Evolutionary conservation across 2,888 invertebrate genomes (phyloP).

Genomic region (Cynaeus angustus): DNA sequence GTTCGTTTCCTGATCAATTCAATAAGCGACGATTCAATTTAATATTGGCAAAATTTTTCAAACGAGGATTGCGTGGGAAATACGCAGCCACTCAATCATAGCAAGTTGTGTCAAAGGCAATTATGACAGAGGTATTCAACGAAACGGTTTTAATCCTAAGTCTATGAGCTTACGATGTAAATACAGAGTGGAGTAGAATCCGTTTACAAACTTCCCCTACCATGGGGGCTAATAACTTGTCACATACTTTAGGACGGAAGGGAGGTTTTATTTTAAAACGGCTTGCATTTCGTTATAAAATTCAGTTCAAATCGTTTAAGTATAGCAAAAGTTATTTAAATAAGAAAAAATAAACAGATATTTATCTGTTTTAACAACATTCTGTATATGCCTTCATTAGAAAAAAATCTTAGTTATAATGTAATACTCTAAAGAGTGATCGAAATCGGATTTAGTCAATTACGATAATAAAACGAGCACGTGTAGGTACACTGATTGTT

Average conservation of each 20-base stretch:
- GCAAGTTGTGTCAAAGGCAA: constrained; percentile 18
- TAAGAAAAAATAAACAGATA: no score
- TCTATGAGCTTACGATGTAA: constrained; percentile 52
- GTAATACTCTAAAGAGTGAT: constrained; percentile 22
- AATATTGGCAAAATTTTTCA: neutral
- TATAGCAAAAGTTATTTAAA: no score
- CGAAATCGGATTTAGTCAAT: constrained; percentile 37
- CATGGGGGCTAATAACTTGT: neutral
- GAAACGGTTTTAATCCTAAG: constrained; percentile 52
- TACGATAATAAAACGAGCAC: constrained; percentile 14
- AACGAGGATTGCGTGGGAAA: neutral
- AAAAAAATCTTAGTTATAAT: neutral
- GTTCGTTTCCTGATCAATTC: neutral
- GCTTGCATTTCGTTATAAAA: no score
- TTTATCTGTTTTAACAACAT: no score
- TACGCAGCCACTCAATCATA: neutral
- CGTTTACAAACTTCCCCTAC: neutral
- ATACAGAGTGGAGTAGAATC: neutral
- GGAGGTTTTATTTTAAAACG: no score
- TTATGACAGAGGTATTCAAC: constrained; percentile 18
- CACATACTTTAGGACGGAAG: neutral
- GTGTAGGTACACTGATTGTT: constrained; percentile 27
- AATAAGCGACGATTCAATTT: neutral
- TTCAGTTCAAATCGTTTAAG: no score
- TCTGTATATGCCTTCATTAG: neutral